Evolutionary conservation across 1,140 invertebrate genomes (phyloP).

Genomic region (Drosophila leontia): DNA sequence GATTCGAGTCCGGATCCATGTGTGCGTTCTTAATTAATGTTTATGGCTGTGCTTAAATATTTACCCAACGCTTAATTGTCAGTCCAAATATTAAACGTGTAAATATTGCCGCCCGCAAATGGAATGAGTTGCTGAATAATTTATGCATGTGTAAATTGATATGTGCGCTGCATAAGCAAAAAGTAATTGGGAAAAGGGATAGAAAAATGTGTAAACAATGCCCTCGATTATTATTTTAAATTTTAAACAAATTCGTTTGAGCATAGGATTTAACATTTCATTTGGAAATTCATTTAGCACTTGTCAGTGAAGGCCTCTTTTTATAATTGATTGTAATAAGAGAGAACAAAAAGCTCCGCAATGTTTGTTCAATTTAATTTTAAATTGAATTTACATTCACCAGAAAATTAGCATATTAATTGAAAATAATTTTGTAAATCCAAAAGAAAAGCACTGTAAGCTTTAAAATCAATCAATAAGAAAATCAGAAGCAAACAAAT

Average conservation of each 20-base stretch:
- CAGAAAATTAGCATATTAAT: slow-evolving; percentile 16
- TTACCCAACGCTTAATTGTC: slow-evolving; percentile 63
- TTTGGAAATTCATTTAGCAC: background rate
- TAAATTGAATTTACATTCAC: background rate
- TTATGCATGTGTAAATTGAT: slow-evolving; percentile 44
- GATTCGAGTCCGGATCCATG: slow-evolving; percentile 14
- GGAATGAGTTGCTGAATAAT: slow-evolving; percentile 48
- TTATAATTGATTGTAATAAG: slow-evolving; percentile 1
- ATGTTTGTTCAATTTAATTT: slow-evolving; percentile 9
- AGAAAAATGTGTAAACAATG: slow-evolving; percentile 44
- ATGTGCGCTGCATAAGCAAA: slow-evolving; percentile 39
- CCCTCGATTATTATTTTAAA: slow-evolving; percentile 21
- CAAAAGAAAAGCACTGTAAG: background rate
- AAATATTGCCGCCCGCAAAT: slow-evolving; percentile 28
- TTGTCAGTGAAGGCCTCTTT: background rate
- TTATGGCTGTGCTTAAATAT: slow-evolving; percentile 54
- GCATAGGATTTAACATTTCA: slow-evolving; percentile 5
- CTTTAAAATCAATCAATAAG: background rate
- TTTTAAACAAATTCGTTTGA: background rate
- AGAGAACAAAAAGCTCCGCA: background rate
- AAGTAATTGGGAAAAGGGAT: slow-evolving; percentile 26
- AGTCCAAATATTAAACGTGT: slow-evolving; percentile 58
- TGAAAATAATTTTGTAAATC: slow-evolving; percentile 1
- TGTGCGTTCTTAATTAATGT: slow-evolving; percentile 62
- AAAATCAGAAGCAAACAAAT: background rate